A percentile compares a stretch with the other conserved stretches of the same genome.
Conservation (phyloP, 2,113 vertebrate species). For the Chinchilla lanigera region DNA sequence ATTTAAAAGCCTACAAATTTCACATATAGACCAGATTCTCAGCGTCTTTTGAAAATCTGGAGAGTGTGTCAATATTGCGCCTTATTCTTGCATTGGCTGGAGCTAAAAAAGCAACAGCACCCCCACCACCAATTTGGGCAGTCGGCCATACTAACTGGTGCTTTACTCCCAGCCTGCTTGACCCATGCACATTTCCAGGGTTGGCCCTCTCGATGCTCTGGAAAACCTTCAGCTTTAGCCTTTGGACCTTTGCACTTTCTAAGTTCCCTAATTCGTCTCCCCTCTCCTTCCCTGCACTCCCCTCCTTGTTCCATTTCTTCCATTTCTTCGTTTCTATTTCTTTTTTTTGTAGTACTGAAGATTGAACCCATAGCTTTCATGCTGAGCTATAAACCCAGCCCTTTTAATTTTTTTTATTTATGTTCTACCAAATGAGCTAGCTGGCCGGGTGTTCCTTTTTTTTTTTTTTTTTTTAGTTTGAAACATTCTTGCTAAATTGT, state of each 20-base stretch:
- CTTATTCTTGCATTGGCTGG: not conserved
- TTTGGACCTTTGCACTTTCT: not conserved
- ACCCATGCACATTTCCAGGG: not conserved
- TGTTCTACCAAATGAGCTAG: not conserved
- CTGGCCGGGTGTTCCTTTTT: not conserved
- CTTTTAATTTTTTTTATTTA: not conserved
- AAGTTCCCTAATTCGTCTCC: not conserved
- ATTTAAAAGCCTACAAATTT: constrained; percentile 43
- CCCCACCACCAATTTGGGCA: not conserved
- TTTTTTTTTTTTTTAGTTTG: not conserved
- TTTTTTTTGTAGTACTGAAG: not conserved
- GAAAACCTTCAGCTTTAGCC: not conserved
- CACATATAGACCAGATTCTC: not conserved
- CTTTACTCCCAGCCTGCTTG: not conserved
- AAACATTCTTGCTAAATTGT: not conserved
- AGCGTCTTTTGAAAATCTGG: constrained; percentile 42
- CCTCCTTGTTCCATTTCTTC: too few relatives aligned
- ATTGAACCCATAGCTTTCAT: not conserved
- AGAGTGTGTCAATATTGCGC: constrained; percentile 41
- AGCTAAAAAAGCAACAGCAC: not conserved
- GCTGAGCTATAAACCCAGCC: not conserved
- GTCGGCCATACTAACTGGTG: not conserved
- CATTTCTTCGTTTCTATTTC: not conserved
- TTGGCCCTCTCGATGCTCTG: not conserved
- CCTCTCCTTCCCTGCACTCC: not conserved